Conservation (phyloP, 2,888 invertebrate genomes). For the Ectropis crepuscularia region DNA sequence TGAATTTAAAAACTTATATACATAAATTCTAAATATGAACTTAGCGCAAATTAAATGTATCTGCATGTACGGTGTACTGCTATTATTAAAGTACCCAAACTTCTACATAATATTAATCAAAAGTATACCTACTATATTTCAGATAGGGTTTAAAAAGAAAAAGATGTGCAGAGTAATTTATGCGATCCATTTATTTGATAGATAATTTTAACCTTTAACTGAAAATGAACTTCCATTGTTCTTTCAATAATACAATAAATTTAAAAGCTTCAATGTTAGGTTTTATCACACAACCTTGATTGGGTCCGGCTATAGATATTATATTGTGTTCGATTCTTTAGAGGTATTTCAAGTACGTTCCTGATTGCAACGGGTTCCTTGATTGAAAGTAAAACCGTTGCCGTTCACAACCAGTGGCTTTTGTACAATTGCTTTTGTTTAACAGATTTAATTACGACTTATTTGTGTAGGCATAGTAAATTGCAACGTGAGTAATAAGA, state of each 20-base stretch:
- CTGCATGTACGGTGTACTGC: too few species aligned
- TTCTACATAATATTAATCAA: too few species aligned
- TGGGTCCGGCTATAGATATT: slow-evolving; percentile 37
- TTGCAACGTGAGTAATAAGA: too few species aligned
- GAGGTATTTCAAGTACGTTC: slow-evolving; percentile 42
- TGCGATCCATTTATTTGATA: neutral
- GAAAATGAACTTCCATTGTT: slow-evolving; percentile 1
- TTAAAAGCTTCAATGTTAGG: neutral
- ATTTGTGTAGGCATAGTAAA: too few species aligned
- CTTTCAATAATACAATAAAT: slow-evolving; percentile 30
- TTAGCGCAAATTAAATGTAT: too few species aligned
- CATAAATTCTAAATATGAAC: too few species aligned
- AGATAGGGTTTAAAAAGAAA: too few species aligned
- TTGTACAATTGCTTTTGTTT: neutral
- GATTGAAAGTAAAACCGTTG: slow-evolving; percentile 43
- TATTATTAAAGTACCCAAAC: too few species aligned
- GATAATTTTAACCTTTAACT: neutral
- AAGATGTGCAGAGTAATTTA: too few species aligned
- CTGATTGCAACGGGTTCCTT: slow-evolving; percentile 33
- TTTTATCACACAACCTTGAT: slow-evolving; percentile 39
- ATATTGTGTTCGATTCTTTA: slow-evolving; percentile 33
- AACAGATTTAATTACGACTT: too few species aligned
- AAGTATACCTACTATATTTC: too few species aligned
- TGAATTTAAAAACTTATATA: too few species aligned
- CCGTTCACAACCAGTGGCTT: slow-evolving; percentile 31